These are phyloP conservation scores for Propsilocerus akamusi DNA, from an alignment of 1,140 invertebrate species.

Conservation along the genomic window DNA sequence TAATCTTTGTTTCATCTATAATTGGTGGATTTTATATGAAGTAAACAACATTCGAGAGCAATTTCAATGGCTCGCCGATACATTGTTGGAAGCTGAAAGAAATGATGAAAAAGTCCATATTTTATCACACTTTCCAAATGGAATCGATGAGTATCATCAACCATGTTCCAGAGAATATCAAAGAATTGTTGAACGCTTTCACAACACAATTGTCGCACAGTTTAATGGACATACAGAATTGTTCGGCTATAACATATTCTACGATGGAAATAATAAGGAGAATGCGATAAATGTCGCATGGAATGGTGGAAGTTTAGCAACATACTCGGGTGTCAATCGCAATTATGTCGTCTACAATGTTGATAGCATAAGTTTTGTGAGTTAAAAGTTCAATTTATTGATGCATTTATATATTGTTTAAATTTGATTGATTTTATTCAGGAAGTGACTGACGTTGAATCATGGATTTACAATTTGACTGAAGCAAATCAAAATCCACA, in stretches of 20 bases:
- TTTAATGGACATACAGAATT: conserved; percentile 69
- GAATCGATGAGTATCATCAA: conserved; percentile 40
- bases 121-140: conserved; percentile 63
- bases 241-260: conserved; percentile 53
- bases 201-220: conserved; percentile 47
- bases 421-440: no score
- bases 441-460: conserved; percentile 36
- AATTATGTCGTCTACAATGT: conserved; percentile 61
- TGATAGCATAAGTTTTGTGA: conserved; percentile 38
- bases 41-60: conserved; percentile 42
- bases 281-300: conserved; percentile 46
- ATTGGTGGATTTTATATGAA: conserved; percentile 6
- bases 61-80: conserved; percentile 54
- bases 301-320: conserved; percentile 56
- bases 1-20: conserved; percentile 7
- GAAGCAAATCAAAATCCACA: conserved; percentile 40
- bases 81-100: conserved; percentile 47
- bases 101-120: conserved; percentile 61
- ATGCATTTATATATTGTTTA: no score
- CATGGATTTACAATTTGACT: conserved; percentile 61
- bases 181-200: conserved; percentile 38
- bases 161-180: conserved; percentile 46
- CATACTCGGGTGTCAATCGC: conserved; percentile 47
- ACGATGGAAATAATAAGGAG: conserved; percentile 26
- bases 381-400: conserved; percentile 12